phyloP scores from a whole-genome alignment of 2,113 vertebrate species.

The Corythornis cristatus region DNA sequence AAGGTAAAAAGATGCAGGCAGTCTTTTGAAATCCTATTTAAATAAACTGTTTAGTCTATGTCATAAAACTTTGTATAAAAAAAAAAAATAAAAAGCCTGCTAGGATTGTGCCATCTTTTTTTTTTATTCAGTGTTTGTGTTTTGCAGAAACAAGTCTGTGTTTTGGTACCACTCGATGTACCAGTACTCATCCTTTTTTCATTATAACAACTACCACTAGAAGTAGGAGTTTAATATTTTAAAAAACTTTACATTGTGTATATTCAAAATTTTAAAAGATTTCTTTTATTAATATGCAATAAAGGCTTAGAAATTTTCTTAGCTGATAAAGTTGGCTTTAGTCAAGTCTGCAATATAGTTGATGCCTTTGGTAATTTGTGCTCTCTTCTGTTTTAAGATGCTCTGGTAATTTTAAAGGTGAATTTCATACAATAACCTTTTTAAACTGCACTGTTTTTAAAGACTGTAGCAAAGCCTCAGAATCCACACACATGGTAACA shows the following conservation, averaged over 20 bases:
- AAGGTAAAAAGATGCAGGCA: conserved; percentile 79
- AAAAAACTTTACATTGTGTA: conserved; percentile 79
- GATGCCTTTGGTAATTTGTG: conserved; percentile 78
- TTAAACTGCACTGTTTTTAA: conserved; percentile 80
- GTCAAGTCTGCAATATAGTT: conserved; percentile 74
- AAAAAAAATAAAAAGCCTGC: conserved; percentile 56
- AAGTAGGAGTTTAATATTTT: conserved; percentile 79
- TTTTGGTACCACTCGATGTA: conserved; percentile 62
- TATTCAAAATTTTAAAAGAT: conserved; percentile 75
- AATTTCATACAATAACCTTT: conserved; percentile 76
- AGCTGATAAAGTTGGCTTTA: conserved; percentile 74
- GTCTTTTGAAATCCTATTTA: conserved; percentile 57
- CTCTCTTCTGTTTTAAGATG: conserved; percentile 76
- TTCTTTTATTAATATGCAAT: conserved; percentile 85
- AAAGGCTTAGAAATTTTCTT: conserved; percentile 78
- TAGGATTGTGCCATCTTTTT: conserved; percentile 77
- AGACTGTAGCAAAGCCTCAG: conserved; percentile 66
- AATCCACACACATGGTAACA: conserved; percentile 25
- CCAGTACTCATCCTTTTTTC: conserved; percentile 72
- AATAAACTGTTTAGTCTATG: conserved; percentile 43
- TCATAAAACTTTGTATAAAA: conserved; percentile 55
- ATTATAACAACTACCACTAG: conserved; percentile 70
- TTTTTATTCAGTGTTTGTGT: conserved; percentile 69
- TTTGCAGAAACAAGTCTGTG: conserved; percentile 73
- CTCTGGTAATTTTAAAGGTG: conserved; percentile 71